Conservation (phyloP, 2,888 invertebrate species). For the Ochropacha duplaris region DNA sequence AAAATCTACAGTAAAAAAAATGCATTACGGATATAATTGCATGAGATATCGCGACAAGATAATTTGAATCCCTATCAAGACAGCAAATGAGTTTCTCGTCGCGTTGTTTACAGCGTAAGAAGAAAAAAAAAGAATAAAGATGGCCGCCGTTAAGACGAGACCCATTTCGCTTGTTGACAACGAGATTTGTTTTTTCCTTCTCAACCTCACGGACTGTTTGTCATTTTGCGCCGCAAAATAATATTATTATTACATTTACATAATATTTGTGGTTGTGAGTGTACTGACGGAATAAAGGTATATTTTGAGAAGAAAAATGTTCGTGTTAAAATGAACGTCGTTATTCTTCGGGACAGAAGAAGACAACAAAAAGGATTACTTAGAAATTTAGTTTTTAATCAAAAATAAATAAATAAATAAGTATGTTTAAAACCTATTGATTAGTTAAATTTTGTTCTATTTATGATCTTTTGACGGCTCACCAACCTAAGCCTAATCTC, state of each 20-base stretch:
- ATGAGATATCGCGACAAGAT: conserved; percentile 48
- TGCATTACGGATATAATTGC: conserved; percentile 20
- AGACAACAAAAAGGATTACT: too few species aligned
- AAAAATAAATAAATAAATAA: too few species aligned
- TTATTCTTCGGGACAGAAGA: too few species aligned
- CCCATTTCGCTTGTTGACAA: conserved; percentile 63
- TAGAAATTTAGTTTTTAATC: too few species aligned
- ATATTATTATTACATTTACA: conserved; percentile 39
- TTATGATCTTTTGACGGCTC: too few species aligned
- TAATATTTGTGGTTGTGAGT: conserved; percentile 32
- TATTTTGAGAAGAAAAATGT: conserved; percentile 2
- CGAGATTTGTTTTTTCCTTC: conserved; percentile 63
- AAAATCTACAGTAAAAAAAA: background rate
- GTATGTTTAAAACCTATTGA: too few species aligned
- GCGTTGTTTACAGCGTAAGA: conserved; percentile 49
- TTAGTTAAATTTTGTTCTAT: too few species aligned
- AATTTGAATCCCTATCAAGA: conserved; percentile 57
- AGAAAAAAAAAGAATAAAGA: conserved; percentile 51
- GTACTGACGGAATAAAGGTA: conserved; percentile 14
- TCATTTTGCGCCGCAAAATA: conserved; percentile 49
- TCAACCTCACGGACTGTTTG: conserved; percentile 41
- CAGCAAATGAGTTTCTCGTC: conserved; percentile 54
- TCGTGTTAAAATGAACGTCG: too few species aligned
- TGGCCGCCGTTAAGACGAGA: conserved; percentile 38
- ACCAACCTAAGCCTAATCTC: too few species aligned